Evolutionary conservation across 2,888 invertebrate genomes (phyloP).

Genomic region (Osedax fenrisi): DNA sequence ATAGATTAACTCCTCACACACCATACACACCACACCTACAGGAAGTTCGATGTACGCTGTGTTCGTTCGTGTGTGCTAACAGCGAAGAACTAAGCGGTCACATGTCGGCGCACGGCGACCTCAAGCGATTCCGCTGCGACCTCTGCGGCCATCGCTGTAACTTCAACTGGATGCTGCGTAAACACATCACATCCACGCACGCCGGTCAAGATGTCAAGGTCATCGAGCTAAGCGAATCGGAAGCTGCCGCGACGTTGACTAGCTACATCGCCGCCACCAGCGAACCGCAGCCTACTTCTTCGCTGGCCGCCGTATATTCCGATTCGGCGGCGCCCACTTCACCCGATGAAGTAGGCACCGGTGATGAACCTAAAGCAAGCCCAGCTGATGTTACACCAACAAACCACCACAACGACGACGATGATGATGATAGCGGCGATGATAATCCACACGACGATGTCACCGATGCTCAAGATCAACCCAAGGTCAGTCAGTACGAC

Average conservation of each 20-base stretch:
- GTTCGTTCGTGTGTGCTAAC: constrained; percentile 34
- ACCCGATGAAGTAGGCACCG: background rate
- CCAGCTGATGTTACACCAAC: background rate
- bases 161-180: constrained; percentile 48
- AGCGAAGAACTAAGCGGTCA: constrained; percentile 45
- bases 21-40: no score
- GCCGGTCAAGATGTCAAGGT: constrained; percentile 39
- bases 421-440: background rate
- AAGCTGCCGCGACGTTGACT: constrained; percentile 44
- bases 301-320: background rate
- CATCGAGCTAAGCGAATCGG: constrained; percentile 40
- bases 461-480: no score
- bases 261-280: constrained; percentile 38
- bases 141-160: constrained; percentile 46
- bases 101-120: constrained; percentile 45
- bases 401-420: background rate
- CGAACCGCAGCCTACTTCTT: background rate
- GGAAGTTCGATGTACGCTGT: constrained; percentile 30
- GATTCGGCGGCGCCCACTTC: background rate
- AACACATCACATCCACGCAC: constrained; percentile 45
- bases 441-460: background rate
- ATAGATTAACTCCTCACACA: no score
- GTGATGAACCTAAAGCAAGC: background rate
- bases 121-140: constrained; percentile 46
- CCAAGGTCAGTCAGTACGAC: background rate